Base-by-base conservation (phyloP, 64 coral and sea anemone species). In the Trachythela sp. region DNA sequence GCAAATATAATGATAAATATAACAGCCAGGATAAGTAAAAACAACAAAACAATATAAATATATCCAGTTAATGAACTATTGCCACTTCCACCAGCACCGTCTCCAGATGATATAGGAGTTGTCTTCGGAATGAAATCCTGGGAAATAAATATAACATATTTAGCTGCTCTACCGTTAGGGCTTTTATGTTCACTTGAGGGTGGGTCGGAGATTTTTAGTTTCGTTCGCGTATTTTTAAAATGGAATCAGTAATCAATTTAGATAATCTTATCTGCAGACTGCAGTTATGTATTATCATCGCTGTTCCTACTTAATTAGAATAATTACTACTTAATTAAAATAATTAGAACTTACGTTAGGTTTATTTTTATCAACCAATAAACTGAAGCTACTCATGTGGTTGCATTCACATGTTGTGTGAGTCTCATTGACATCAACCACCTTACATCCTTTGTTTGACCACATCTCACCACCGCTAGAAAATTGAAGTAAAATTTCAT, bases 301-400 rank as follows among this genome's bases (percentile, higher is more conserved):
- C n/a, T n/a, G n/a, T n/a, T 0, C 3, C 54, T 2, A n/a, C 24
- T 26, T 64, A 45, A 45, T 45, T 45, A 45, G 42, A 45, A 45
- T 11, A 45, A n/a, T 64, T 22, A n/a, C 56, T 8, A 8, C 13
- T 64, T 6, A 64, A 18, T 64, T 64, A 27, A 26, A 64, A 64
- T 6, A 80, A 77, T 77, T 77, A 32, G 13, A 38, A 80, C 75
- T 80, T 89, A 94, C 93, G 85, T 91, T 94, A 2, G 31, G 75
- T 83, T 94, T 72, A 18, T 54, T 87, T 51, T 86, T 94, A 41
- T 94, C 36, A 8, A 89, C 93, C 39, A 94, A 24, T 15, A 90
- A 41, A 34, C 89, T 85, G 52, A 94, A 94, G 13, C 86, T 91
- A 15, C 89, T 94, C 93, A 94, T 94, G 36, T 94, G 93, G 37